Evolutionary conservation across 2,888 invertebrate species (phyloP).

Genomic region (Deroplatys truncata): DNA sequence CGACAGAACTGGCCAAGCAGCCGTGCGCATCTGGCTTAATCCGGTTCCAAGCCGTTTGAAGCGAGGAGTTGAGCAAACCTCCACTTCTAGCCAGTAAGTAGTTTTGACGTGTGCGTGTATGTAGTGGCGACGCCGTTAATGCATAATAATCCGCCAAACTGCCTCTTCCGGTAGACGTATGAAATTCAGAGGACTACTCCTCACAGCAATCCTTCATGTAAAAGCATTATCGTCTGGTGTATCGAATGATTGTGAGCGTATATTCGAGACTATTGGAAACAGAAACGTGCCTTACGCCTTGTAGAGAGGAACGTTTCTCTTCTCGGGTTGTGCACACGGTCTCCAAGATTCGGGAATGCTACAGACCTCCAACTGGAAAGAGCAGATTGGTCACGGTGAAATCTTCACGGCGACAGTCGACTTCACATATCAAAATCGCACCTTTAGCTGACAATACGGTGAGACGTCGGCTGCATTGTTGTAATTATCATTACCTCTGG

Average conservation of each 20-base stretch:
- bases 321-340: neutral
- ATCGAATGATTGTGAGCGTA: neutral
- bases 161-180: neutral
- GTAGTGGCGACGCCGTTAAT: neutral
- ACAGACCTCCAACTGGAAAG: neutral
- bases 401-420: neutral
- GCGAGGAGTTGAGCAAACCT: neutral
- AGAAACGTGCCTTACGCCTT: neutral
- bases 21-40: slow-evolving; percentile 17
- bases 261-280: neutral
- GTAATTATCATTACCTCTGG: neutral
- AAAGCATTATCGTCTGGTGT: neutral
- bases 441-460: slow-evolving; percentile 46
- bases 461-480: too few relatives aligned
- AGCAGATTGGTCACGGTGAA: neutral
- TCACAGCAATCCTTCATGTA: neutral
- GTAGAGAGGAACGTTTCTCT: neutral
- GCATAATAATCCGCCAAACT: neutral
- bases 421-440: slow-evolving; percentile 16
- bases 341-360: slow-evolving; percentile 5
- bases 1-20: neutral
- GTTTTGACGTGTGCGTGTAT: neutral
- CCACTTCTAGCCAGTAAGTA: neutral
- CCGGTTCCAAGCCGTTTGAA: slow-evolving; percentile 24
- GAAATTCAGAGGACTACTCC: neutral